Conservation (phyloP, 2,888 invertebrate species). For the Shargacucullia verbasci region DNA sequence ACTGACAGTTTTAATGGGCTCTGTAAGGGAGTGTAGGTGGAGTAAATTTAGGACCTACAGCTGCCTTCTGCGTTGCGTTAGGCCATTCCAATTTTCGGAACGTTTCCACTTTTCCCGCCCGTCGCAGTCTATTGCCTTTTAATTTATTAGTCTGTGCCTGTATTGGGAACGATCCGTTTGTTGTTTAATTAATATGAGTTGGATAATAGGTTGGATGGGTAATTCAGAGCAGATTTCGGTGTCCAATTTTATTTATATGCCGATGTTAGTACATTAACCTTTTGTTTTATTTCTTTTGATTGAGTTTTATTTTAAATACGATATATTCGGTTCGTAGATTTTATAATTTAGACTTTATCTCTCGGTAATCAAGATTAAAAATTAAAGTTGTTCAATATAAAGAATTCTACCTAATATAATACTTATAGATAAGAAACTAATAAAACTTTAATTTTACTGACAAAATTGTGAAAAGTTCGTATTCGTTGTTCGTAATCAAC, state of each 20-base stretch:
- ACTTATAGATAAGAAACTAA: too few relatives aligned
- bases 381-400: too few relatives aligned
- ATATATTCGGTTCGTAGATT: too few relatives aligned
- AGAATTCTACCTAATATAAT: too few relatives aligned
- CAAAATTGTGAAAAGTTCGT: constrained; percentile 30
- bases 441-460: constrained; percentile 25
- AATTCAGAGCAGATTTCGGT: constrained; percentile 6
- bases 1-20: constrained; percentile 83
- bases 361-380: too few relatives aligned
- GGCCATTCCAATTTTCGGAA: constrained; percentile 72
- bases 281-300: too few relatives aligned
- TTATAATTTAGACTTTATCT: too few relatives aligned
- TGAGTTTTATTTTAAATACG: too few relatives aligned
- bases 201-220: constrained; percentile 36
- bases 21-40: constrained; percentile 77
- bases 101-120: constrained; percentile 61
- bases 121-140: constrained; percentile 73
- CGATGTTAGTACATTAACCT: too few relatives aligned
- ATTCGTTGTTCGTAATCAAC: constrained; percentile 53
- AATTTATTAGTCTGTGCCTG: constrained; percentile 80
- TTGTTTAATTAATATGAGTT: constrained; percentile 51
- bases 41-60: constrained; percentile 69
- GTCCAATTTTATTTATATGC: too few relatives aligned
- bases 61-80: constrained; percentile 64
- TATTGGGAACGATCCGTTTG: constrained; percentile 60